Percentiles rank a stretch among this genome's conserved stretches.
Evolutionary conservation across 2,113 vertebrate genomes (phyloP).

Genomic region (Cheilinus undulatus): DNA sequence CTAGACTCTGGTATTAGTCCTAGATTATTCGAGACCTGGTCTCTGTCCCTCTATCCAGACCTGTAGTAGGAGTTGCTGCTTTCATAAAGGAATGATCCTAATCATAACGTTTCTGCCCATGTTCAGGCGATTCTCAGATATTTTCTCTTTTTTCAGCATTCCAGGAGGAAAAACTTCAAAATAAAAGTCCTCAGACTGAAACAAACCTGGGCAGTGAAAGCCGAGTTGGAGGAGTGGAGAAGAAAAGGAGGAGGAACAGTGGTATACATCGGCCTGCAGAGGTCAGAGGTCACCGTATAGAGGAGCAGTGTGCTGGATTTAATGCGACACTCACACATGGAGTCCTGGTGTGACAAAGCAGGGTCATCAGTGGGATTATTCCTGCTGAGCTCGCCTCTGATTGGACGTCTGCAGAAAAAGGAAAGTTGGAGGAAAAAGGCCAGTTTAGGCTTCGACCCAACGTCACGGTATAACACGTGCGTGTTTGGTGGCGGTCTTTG

Average conservation of each 20-base stretch:
- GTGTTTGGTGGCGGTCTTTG: neutral
- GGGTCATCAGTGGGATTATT: conserved; percentile 78
- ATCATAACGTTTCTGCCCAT: no score
- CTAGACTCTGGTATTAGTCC: no score
- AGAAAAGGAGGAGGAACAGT: neutral
- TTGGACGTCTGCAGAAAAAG: conserved; percentile 9
- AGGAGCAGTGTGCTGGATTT: conserved; percentile 67
- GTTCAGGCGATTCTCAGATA: no score
- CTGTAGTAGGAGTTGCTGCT: no score
- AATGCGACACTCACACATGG: conserved; percentile 37
- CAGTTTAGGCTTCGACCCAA: neutral
- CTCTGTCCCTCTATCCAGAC: no score
- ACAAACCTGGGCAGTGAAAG: conserved; percentile 80
- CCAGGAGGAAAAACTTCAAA: neutral
- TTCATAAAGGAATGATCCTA: no score
- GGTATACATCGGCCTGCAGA: conserved; percentile 6
- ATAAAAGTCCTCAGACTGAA: conserved; percentile 57
- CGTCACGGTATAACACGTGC: neutral
- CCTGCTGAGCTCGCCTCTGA: conserved; percentile 24
- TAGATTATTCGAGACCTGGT: no score
- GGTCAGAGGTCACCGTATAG: conserved; percentile 73
- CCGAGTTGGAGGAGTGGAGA: conserved; percentile 10
- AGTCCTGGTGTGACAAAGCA: conserved; percentile 71
- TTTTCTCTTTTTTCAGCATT: no score
- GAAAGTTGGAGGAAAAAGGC: neutral